These are phyloP conservation scores for Cotesia glomerata DNA, from an alignment of 1,140 invertebrate genomes.

Conservation along the genomic window DNA sequence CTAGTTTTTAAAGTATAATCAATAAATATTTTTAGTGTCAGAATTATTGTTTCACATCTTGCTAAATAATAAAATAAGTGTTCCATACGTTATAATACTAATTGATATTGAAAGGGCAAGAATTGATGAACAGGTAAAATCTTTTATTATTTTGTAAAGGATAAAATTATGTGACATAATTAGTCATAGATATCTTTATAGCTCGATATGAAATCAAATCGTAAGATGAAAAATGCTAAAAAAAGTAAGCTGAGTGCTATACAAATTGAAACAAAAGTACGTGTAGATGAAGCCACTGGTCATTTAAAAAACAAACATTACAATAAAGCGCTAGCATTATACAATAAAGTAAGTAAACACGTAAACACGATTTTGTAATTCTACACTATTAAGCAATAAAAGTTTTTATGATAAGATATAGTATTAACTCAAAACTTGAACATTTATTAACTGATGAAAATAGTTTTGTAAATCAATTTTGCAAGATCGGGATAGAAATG, in stretches of 20 bases:
- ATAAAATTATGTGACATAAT: background rate
- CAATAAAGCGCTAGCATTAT: conserved; percentile 68
- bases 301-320: conserved; percentile 75
- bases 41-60: no score
- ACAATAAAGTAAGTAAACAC: conserved; percentile 68
- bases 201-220: conserved; percentile 22
- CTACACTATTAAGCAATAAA: background rate
- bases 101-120: no score
- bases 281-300: conserved; percentile 73
- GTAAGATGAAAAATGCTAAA: conserved; percentile 14
- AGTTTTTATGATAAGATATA: background rate
- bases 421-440: background rate
- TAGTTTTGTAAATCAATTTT: no score
- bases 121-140: background rate
- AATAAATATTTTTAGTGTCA: no score
- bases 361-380: conserved; percentile 30
- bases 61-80: no score
- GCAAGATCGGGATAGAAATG: background rate
- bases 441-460: background rate
- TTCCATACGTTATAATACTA: no score
- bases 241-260: conserved; percentile 23
- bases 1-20: no score
- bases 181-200: background rate
- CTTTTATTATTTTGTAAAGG: background rate
- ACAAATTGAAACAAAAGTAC: conserved; percentile 61